Percentiles rank a stretch among this genome's conserved stretches.
These are phyloP conservation scores for Pseudobourletiella spinata DNA, from an alignment of 1,140 invertebrate species.

Conservation along the genomic window DNA sequence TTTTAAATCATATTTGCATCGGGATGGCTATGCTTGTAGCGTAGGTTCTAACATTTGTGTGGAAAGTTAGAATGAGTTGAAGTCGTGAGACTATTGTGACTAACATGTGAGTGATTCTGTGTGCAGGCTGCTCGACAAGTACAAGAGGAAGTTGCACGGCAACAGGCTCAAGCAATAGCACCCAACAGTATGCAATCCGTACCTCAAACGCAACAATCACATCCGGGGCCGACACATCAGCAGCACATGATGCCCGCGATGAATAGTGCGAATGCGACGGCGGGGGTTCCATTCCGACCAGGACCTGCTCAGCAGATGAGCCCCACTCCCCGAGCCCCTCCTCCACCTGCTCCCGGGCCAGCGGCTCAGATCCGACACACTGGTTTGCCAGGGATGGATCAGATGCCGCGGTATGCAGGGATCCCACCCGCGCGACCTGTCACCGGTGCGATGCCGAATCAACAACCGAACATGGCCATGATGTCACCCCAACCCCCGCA, in stretches of 20 bases:
- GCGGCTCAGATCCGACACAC: constrained; percentile 46
- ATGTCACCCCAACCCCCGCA: constrained; percentile 35
- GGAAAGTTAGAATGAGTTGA: too few species aligned
- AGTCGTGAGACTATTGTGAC: too few species aligned
- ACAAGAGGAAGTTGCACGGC: constrained; percentile 34
- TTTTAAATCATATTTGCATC: too few species aligned
- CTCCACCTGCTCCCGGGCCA: constrained; percentile 45
- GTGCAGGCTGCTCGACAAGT: constrained; percentile 32
- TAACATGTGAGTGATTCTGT: too few species aligned
- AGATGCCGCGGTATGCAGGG: constrained; percentile 29
- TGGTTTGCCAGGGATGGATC: constrained; percentile 38
- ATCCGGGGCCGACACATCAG: constrained; percentile 4
- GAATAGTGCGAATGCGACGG: constrained; percentile 11
- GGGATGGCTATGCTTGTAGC: too few species aligned
- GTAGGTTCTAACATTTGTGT: too few species aligned
- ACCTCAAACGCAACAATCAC: constrained; percentile 9
- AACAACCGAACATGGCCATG: constrained; percentile 65
- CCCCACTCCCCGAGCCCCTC: constrained; percentile 39
- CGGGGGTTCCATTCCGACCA: constrained; percentile 12
- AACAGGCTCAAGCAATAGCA: constrained; percentile 30
- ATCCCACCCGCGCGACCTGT: constrained; percentile 22
- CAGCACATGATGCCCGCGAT: constrained; percentile 19
- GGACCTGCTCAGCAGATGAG: constrained; percentile 32
- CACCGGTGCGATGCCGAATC: constrained; percentile 55
- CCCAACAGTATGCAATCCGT: constrained; percentile 15